A percentile compares a stretch with the other conserved stretches of the same genome.
phyloP scores from a whole-genome alignment of 2,113 vertebrate genomes.

The Hyperopisus bebe region DNA sequence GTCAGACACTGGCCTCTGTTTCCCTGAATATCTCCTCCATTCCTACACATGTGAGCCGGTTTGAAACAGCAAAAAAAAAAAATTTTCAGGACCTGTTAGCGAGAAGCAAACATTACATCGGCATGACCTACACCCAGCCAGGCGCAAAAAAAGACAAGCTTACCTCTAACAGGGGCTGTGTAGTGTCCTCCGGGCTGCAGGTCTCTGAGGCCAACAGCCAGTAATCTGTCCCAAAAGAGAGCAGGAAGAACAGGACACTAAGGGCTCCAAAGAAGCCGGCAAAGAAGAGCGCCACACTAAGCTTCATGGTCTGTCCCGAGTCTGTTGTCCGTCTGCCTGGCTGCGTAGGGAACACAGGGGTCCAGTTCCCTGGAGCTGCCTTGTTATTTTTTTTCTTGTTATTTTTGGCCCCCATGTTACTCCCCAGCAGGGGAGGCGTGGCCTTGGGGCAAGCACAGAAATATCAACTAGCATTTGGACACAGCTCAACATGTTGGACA shows the following conservation, averaged over 20 bases:
- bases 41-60: background rate
- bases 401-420: constrained; percentile 73
- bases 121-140: background rate
- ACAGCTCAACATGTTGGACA: constrained; percentile 42
- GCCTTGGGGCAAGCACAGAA: constrained; percentile 43
- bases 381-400: constrained; percentile 80
- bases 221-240: constrained; percentile 94
- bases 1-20: background rate
- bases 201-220: constrained; percentile 87
- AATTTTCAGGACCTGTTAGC: background rate
- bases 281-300: constrained; percentile 82
- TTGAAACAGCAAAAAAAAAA: background rate
- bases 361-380: constrained; percentile 47
- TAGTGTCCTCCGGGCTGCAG: constrained; percentile 48
- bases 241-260: constrained; percentile 75
- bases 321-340: background rate
- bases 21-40: background rate
- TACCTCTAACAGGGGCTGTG: constrained; percentile 36
- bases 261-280: constrained; percentile 87
- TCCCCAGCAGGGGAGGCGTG: constrained; percentile 41
- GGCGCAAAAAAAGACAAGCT: constrained; percentile 21
- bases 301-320: constrained; percentile 65
- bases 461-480: constrained; percentile 61
- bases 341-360: background rate
- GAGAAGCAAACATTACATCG: background rate